Evolutionary conservation across 2,797 vertebrate genomes (phyloP), one percentile per base, ranked within the genome.

Genomic region (Cuniculus paca): DNA sequence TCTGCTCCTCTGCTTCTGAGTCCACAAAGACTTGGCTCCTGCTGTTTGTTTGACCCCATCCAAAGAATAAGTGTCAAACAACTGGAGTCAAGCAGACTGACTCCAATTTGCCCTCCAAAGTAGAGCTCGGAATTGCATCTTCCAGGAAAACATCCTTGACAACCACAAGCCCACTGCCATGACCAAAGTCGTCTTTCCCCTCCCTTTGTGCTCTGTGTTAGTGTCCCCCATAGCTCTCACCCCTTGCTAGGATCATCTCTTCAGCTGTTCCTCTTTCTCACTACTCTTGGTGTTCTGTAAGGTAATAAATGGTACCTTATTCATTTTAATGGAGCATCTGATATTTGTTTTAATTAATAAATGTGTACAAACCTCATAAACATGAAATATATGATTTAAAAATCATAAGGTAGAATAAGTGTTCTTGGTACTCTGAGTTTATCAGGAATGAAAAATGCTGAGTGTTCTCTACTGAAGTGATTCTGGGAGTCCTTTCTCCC

Each of bases 241-340:
- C 19, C 22, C 63, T 39, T 50, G 13, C 50, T 50, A 50, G 50
- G 50, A 0, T 31, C 36, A n/a, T 39, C 19, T 65, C 34, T 48
- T 60, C 54, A 65, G 17, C 17, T 60, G 5, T 56, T 20, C 39
- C 26, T 56, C 7, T 82, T 85, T 50, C 45, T 94, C 42, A 34
- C 28, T 87, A 56, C 92, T 78, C 60, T 26, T 24, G 20, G 61
- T 26, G 10, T 16, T 74, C 77, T 31, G 56, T 48, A 22, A 89
- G 16, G 31, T 7, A 36, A 28, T 36, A 26, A 54, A 60, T 65
- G 48, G n/a, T 39, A 88, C 56, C 8, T 50, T 45, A 65, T 12
- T 75, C 4, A 19, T 70, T 90, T 87, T 95, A 90, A 79, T 91
- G 78, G 65, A 24, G 19, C 52, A 88, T 22, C 56, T 88, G 54